phyloP scores from a whole-genome alignment of 2,113 vertebrate genomes.

The Halcyon malimbica region DNA sequence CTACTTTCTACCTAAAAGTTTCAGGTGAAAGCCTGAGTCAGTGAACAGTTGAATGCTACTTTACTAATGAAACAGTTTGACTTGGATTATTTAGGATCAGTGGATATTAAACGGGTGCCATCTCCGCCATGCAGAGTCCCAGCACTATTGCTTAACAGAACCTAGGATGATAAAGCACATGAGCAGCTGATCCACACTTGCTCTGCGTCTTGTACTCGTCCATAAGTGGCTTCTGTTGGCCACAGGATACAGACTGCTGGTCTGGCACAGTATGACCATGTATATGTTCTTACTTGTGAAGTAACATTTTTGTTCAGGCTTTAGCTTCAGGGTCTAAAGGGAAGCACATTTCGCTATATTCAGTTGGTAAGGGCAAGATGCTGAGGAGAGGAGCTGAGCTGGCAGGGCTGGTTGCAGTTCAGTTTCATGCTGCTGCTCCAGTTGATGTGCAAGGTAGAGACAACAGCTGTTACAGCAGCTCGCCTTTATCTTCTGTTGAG shows the following conservation, averaged over 20 bases:
- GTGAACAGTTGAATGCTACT: neutral
- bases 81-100: neutral
- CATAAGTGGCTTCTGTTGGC: neutral
- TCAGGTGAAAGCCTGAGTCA: neutral
- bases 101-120: neutral
- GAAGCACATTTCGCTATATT: accelerated
- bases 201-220: accelerated
- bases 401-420: neutral
- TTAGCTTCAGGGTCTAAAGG: neutral
- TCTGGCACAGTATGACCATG: neutral
- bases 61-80: neutral
- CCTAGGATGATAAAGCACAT: neutral
- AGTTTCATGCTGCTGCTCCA: neutral
- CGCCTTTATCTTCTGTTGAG: neutral
- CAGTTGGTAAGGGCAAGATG: neutral
- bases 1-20: neutral
- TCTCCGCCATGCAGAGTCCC: neutral
- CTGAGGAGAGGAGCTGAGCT: accelerated
- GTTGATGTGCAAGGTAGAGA: accelerated
- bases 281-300: neutral
- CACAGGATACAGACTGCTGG: neutral
- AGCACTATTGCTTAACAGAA: neutral
- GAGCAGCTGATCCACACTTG: accelerated
- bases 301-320: neutral
- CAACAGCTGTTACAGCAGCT: neutral